These are phyloP conservation scores for Dendroctonus valens DNA, from an alignment of 1,140 invertebrate genomes.

Conservation along the genomic window DNA sequence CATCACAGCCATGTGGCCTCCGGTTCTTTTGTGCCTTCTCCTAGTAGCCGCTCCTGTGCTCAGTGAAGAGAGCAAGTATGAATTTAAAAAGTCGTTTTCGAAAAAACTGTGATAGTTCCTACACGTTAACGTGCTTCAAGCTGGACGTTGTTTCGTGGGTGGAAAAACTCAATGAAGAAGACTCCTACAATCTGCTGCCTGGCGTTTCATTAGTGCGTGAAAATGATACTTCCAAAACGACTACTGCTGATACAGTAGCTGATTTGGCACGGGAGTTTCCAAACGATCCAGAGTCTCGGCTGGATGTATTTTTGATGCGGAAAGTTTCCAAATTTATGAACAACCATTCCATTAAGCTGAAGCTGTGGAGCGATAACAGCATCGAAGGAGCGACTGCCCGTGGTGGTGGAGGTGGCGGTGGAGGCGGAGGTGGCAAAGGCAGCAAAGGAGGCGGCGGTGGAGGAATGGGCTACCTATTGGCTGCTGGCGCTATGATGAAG, in stretches of 20 bases:
- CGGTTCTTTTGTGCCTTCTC: constrained; percentile 1
- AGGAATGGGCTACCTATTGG: constrained; percentile 56
- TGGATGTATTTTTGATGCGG: constrained; percentile 71
- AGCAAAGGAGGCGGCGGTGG: constrained; percentile 56
- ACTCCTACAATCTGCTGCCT: constrained; percentile 64
- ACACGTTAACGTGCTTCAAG: constrained; percentile 75
- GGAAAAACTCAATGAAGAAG: constrained; percentile 65
- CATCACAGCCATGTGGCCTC: constrained; percentile 2
- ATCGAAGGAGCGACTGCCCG: constrained; percentile 39
- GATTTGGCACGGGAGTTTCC: constrained; percentile 72
- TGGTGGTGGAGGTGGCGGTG: constrained; percentile 50
- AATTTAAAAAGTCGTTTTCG: constrained; percentile 47
- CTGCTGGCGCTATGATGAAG: constrained; percentile 65
- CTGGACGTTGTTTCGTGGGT: constrained; percentile 73
- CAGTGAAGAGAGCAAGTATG: constrained; percentile 32
- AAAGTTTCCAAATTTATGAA: constrained; percentile 69
- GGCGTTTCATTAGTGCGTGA: constrained; percentile 71
- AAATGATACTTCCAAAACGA: constrained; percentile 54
- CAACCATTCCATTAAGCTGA: constrained; percentile 69
- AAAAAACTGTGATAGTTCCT: constrained; percentile 67
- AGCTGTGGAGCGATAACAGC: constrained; percentile 63
- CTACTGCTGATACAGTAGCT: constrained; percentile 65
- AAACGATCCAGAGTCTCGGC: constrained; percentile 68
- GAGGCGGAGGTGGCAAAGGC: constrained; percentile 54
- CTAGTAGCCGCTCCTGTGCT: constrained; percentile 4